A percentile compares a stretch with the other conserved stretches of the same genome.
Evolutionary conservation across 1,140 invertebrate species (phyloP).

Genomic region (Drosophila bocqueti): DNA sequence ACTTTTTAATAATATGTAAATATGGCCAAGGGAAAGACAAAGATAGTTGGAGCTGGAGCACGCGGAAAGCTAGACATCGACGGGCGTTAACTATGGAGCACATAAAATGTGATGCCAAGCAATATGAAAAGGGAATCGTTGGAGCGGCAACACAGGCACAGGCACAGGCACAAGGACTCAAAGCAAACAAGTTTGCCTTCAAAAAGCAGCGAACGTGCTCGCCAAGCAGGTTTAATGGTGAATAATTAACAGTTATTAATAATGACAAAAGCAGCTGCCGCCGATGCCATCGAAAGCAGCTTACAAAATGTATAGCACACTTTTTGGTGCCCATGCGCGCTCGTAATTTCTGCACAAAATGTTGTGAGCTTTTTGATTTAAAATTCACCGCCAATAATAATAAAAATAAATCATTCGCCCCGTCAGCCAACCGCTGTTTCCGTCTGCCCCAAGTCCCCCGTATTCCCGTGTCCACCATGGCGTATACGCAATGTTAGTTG

Average conservation of each 20-base stretch:
- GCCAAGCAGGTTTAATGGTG: slow-evolving; percentile 73
- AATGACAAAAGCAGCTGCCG: slow-evolving; percentile 82
- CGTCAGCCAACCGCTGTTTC: slow-evolving; percentile 21
- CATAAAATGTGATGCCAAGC: slow-evolving; percentile 75
- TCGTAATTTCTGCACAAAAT: slow-evolving; percentile 44
- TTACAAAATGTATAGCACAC: slow-evolving; percentile 64
- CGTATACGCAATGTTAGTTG: slow-evolving; percentile 56
- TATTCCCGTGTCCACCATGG: neutral
- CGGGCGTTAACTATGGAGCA: slow-evolving; percentile 74
- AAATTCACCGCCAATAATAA: slow-evolving; percentile 82
- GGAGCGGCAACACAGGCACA: slow-evolving; percentile 33
- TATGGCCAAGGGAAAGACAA: slow-evolving; percentile 54
- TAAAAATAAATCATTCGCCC: slow-evolving; percentile 77
- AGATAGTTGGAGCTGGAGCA: slow-evolving; percentile 23
- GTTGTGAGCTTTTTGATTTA: slow-evolving; percentile 75
- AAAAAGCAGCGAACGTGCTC: slow-evolving; percentile 46
- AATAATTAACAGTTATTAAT: slow-evolving; percentile 85
- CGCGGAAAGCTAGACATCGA: slow-evolving; percentile 23
- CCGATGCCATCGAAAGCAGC: slow-evolving; percentile 50
- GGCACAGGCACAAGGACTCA: slow-evolving; percentile 10
- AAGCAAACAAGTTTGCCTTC: slow-evolving; percentile 27
- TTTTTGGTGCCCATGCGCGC: slow-evolving; percentile 38
- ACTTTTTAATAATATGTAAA: slow-evolving; percentile 83
- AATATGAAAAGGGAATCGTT: slow-evolving; percentile 73
- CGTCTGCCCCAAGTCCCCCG: too few relatives aligned